A percentile compares a stretch with the other conserved stretches of the same genome.
These are phyloP conservation scores for Trinectes maculatus DNA, from an alignment of 2,113 vertebrate genomes.

Conservation along the genomic window DNA sequence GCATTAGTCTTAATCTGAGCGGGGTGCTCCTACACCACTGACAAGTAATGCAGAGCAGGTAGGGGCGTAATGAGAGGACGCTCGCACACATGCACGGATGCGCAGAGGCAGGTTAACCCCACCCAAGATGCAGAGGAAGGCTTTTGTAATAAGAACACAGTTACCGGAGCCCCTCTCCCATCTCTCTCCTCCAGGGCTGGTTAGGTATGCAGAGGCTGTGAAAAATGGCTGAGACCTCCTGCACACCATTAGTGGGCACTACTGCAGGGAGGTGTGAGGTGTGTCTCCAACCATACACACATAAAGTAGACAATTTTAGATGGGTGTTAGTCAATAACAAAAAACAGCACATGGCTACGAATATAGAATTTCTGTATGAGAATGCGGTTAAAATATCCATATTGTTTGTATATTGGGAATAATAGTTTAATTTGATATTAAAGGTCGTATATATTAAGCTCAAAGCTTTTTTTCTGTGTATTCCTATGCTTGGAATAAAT, in stretches of 20 bases:
- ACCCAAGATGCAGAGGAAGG: slow-evolving; percentile 80
- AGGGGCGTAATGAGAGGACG: slow-evolving; percentile 79
- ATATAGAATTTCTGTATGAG: slow-evolving; percentile 20
- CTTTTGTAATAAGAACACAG: slow-evolving; percentile 77
- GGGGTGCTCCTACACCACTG: slow-evolving; percentile 77
- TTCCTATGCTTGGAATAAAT: slow-evolving; percentile 13
- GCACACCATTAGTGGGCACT: slow-evolving; percentile 37
- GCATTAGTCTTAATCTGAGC: slow-evolving; percentile 87
- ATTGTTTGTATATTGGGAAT: background rate
- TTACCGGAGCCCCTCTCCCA: slow-evolving; percentile 65
- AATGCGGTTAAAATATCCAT: slow-evolving; percentile 32
- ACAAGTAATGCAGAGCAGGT: slow-evolving; percentile 86
- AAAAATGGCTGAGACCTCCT: slow-evolving; percentile 64
- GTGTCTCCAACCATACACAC: slow-evolving; percentile 20
- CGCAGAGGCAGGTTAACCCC: slow-evolving; percentile 63
- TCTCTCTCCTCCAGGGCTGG: slow-evolving; percentile 71
- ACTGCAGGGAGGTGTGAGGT: slow-evolving; percentile 24
- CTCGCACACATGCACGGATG: slow-evolving; percentile 24
- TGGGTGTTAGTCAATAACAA: slow-evolving; percentile 18
- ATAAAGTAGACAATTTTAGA: slow-evolving; percentile 21
- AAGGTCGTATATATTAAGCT: no score
- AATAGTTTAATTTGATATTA: no score
- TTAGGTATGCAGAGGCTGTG: slow-evolving; percentile 76
- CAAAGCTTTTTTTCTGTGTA: background rate
- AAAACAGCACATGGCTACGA: slow-evolving; percentile 15